Conservation (phyloP, 2,113 vertebrate genomes). For the Herpetotheres cachinnans region DNA sequence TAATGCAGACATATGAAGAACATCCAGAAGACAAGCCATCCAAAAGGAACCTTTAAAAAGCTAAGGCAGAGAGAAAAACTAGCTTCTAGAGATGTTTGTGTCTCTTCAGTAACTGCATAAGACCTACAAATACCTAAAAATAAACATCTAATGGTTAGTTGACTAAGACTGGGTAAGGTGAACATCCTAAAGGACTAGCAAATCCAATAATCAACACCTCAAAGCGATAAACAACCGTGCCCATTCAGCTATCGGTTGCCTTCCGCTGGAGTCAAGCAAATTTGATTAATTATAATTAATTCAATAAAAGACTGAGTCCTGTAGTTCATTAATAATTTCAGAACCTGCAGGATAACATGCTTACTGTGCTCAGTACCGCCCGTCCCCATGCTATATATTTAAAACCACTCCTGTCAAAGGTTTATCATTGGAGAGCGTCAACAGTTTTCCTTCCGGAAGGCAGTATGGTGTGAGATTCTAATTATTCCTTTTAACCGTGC, state of each 20-base stretch:
- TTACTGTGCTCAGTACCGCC: not conserved
- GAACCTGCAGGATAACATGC: not conserved
- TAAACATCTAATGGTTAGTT: not conserved
- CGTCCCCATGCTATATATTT: not conserved
- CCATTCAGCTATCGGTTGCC: not conserved
- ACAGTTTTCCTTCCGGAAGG: not conserved
- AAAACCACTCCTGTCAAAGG: not conserved
- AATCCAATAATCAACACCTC: not conserved
- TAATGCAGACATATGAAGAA: not conserved
- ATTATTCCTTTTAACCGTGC: not conserved
- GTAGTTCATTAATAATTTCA: conserved; percentile 16
- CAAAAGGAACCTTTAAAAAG: not conserved
- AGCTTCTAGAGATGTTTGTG: not conserved
- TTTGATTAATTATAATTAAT: conserved; percentile 19
- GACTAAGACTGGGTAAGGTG: not conserved
- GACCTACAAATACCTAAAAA: not conserved
- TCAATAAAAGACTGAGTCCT: not conserved
- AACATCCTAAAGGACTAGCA: not conserved
- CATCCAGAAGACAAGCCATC: not conserved
- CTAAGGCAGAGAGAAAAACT: not conserved
- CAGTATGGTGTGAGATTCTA: not conserved
- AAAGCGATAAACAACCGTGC: not conserved
- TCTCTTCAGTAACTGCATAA: not conserved
- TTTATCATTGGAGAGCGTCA: not conserved
- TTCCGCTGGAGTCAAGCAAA: not conserved